Base-by-base conservation (phyloP, 2,888 invertebrate species). In the Cheilosia pagana region DNA sequence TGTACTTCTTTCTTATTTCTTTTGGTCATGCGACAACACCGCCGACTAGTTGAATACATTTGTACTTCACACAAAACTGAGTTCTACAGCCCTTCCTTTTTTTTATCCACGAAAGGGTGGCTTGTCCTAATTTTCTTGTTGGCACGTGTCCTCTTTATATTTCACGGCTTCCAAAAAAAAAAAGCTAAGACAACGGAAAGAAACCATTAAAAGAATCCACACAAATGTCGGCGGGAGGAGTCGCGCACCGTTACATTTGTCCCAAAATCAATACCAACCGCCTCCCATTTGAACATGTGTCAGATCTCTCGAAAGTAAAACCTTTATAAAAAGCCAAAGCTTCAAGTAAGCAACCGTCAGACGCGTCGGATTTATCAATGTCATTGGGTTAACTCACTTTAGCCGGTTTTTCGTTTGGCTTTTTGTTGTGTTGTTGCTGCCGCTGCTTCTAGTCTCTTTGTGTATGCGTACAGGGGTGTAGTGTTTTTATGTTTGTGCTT, bases 321-420 rank as follows among this genome's bases (percentile, higher is more conserved):
- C 16, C 48, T 48, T 48, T 70, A 21, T n/a, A 59, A 57, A 41
- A 48, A 31, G 21, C 39, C 23, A 55, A 57, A 48, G 63, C 63
- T 74, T 39, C 25, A 19, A 28, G 43, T 21, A 41, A 81, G 77
- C 57, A 55, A 35, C 48, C 28, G 35, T 78, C 53, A 72, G 45
- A 72, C 62, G 62, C 60, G 78, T 68, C 67, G 67, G 72, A 72
- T 71, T 68, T 79, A 55, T 75, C 68, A 74, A 70, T 79, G 74
- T 65, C 68, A 68, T 75, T 79, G 55, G 78, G 78, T 53, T 50
- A 23, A 25, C 50, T 50, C 78, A 60, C 59, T 71, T 71, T 72
- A 67, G 78, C 78, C 74, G 79, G 67, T 76, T 76, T 67, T 65
- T 45, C 31, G 31, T 35, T 23, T 14, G 23, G 43, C 57, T 55